A percentile compares a stretch with the other conserved stretches of the same genome.
Conservation (phyloP, 2,888 invertebrate genomes). For the Lapara coniferarum region DNA sequence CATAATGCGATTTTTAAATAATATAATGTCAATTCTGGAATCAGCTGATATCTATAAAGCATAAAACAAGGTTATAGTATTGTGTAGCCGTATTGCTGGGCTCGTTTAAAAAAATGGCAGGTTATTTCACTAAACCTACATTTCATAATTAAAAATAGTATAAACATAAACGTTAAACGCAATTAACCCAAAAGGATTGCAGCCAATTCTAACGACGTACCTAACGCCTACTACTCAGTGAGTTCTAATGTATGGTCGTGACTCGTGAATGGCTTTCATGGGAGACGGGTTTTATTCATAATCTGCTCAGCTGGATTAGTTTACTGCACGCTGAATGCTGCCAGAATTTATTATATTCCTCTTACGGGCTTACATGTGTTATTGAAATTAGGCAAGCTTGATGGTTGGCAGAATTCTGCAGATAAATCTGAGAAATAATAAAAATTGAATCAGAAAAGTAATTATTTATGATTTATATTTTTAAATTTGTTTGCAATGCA, state of each 20-base stretch:
- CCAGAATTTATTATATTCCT: not conserved
- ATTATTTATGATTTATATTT: not conserved
- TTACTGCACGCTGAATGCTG: not conserved
- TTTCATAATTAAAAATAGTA: not conserved
- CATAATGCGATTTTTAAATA: too few relatives aligned
- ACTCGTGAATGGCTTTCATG: not conserved
- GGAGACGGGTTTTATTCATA: not conserved
- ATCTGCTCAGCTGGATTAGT: not conserved
- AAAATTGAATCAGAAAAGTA: too few relatives aligned
- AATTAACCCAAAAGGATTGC: not conserved
- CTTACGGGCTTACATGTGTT: not conserved
- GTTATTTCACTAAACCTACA: too few relatives aligned
- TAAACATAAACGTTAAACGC: not conserved
- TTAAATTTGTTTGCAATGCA: too few relatives aligned
- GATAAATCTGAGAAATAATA: too few relatives aligned
- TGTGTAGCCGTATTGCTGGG: too few relatives aligned
- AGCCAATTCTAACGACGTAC: not conserved
- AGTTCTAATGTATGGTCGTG: not conserved
- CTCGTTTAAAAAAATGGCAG: too few relatives aligned
- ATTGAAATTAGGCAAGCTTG: too few relatives aligned
- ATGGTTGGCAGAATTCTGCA: too few relatives aligned
- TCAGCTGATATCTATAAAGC: too few relatives aligned
- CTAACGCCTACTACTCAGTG: not conserved
- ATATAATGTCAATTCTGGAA: too few relatives aligned
- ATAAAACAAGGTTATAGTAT: too few relatives aligned